These are phyloP conservation scores for Microtus californicus DNA, from an alignment of 2,797 vertebrate species.

Conservation along the genomic window DNA sequence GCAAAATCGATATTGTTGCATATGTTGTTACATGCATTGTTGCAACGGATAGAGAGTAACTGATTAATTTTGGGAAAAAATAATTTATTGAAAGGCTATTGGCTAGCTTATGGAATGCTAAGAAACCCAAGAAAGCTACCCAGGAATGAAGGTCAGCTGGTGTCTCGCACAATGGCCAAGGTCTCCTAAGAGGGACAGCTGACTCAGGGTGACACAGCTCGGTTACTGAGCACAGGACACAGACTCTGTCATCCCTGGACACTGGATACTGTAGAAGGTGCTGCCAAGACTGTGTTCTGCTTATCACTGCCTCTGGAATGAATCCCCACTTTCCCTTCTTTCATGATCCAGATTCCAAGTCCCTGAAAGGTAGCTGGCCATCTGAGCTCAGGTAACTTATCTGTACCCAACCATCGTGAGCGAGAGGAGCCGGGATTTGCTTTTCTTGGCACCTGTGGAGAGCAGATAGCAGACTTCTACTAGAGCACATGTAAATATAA, in stretches of 20 bases:
- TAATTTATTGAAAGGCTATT: not conserved
- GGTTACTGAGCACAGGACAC: not conserved
- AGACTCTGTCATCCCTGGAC: not conserved
- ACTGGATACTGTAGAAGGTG: constrained; percentile 62
- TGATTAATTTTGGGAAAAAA: not conserved
- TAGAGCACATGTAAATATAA: not conserved
- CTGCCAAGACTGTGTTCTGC: not conserved
- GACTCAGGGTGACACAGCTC: constrained; percentile 68
- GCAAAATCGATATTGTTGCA: not conserved
- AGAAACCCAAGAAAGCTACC: not conserved
- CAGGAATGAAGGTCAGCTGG: constrained; percentile 8
- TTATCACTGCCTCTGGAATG: not conserved
- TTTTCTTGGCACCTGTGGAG: not conserved
- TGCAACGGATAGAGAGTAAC: not conserved
- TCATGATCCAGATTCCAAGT: not conserved
- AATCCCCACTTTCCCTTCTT: not conserved
- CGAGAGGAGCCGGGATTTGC: not conserved
- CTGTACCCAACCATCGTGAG: not conserved
- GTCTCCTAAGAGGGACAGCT: constrained; percentile 36
- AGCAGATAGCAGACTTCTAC: not conserved
- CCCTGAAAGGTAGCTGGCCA: not conserved
- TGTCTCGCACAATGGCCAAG: not conserved
- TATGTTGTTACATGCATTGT: not conserved
- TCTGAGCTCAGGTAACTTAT: not conserved
- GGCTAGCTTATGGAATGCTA: not conserved